These are phyloP conservation scores for Stenolophus ochropezus DNA, from an alignment of 2,888 invertebrate genomes.

Conservation along the genomic window DNA sequence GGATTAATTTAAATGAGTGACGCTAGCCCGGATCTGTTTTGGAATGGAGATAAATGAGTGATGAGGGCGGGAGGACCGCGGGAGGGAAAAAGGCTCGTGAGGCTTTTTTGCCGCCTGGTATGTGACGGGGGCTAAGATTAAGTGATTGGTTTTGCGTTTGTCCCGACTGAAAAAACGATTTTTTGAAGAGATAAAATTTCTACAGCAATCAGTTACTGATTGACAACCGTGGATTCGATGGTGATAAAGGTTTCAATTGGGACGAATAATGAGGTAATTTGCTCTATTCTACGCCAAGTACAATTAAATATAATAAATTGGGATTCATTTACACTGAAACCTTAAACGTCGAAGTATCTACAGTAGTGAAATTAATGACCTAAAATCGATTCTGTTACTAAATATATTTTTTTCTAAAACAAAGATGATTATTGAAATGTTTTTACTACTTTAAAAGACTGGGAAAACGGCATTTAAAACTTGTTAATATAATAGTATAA, in stretches of 20 bases:
- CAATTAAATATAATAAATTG: no score
- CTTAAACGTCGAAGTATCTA: no score
- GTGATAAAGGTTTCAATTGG: neutral
- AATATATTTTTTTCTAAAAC: no score
- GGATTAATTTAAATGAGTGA: slow-evolving; percentile 51
- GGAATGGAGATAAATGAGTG: slow-evolving; percentile 49
- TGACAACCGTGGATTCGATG: neutral
- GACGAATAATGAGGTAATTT: no score
- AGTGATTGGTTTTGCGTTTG: slow-evolving; percentile 32
- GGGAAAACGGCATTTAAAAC: no score
- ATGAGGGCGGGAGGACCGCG: neutral
- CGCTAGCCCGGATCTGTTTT: slow-evolving; percentile 2
- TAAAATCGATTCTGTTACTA: no score
- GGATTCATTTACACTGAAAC: no score
- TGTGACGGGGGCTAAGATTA: slow-evolving; percentile 31
- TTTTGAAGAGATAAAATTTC: neutral
- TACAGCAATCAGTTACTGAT: neutral
- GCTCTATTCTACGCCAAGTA: no score
- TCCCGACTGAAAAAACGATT: neutral
- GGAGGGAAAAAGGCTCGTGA: neutral
- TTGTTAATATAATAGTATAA: no score
- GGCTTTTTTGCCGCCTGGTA: neutral
- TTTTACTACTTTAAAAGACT: no score
- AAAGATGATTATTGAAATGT: no score
- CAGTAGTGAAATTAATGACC: no score